A percentile compares a stretch with the other conserved stretches of the same genome.
phyloP scores from a whole-genome alignment of 2,888 invertebrate species.

The Thyatira batis region DNA sequence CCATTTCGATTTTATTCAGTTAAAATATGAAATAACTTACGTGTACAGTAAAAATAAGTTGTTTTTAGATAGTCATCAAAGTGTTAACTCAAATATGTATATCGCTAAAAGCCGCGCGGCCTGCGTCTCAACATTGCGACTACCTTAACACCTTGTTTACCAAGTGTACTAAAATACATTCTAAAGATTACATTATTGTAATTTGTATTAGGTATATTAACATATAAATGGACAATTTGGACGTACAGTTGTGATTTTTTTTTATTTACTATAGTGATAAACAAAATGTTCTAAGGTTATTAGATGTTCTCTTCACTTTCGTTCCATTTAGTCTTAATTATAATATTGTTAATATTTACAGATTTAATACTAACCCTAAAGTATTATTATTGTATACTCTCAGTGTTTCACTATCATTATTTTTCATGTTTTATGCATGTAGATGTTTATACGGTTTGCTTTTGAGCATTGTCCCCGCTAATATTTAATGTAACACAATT shows the following conservation, averaged over 20 bases:
- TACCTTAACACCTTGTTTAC: constrained; percentile 61
- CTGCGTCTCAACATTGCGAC: constrained; percentile 49
- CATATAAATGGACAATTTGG: constrained; percentile 83
- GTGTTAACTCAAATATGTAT: constrained; percentile 58
- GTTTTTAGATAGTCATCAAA: constrained; percentile 73
- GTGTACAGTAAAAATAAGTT: constrained; percentile 81
- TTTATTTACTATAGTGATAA: constrained; percentile 65
- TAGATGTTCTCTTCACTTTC: constrained; percentile 66
- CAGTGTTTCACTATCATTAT: constrained; percentile 26
- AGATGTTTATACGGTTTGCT: constrained; percentile 8
- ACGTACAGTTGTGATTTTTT: constrained; percentile 79
- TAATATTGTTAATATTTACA: constrained; percentile 55
- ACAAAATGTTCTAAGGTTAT: constrained; percentile 57
- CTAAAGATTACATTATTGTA: constrained; percentile 81
- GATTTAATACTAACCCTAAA: constrained; percentile 38
- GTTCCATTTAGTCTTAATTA: constrained; percentile 58
- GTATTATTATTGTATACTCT: constrained; percentile 51
- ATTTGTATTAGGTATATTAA: constrained; percentile 81
- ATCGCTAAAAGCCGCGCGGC: constrained; percentile 61
- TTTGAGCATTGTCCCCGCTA: constrained; percentile 8
- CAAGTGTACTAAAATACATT: constrained; percentile 72
- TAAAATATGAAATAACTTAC: constrained; percentile 83
- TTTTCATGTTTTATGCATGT: constrained; percentile 20
- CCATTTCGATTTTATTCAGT: constrained; percentile 82
- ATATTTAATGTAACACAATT: constrained; percentile 24